Conservation (phyloP, 2,113 vertebrate species). For the Columba livia region DNA sequence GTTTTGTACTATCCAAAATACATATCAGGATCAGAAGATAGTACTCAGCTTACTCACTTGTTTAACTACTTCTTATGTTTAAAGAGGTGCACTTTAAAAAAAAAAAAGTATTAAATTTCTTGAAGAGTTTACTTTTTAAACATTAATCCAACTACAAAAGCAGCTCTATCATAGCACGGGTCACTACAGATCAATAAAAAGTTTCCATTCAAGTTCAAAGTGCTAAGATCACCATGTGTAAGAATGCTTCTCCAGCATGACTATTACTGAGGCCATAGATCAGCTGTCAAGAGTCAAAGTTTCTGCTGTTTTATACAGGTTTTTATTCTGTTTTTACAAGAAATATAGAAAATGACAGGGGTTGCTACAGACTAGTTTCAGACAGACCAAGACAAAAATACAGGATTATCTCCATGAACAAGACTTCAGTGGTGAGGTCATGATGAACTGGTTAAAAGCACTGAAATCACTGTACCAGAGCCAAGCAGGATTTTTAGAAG, state of each 20-base stretch:
- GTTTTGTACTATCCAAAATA: neutral
- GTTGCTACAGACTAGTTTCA: neutral
- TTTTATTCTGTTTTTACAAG: neutral
- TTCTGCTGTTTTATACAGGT: neutral
- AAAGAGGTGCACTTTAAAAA: neutral
- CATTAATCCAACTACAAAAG: neutral
- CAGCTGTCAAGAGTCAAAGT: neutral
- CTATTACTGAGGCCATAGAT: neutral
- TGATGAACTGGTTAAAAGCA: neutral
- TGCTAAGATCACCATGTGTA: neutral
- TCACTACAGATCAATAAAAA: neutral
- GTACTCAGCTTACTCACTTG: neutral
- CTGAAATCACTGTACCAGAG: neutral
- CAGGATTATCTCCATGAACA: neutral
- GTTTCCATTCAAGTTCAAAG: neutral
- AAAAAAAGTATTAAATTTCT: neutral
- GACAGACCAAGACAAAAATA: neutral
- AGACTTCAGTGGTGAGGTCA: neutral
- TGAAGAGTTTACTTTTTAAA: neutral
- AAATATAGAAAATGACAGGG: fast-evolving
- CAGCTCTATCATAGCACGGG: neutral
- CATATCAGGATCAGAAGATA: fast-evolving
- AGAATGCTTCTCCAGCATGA: neutral
- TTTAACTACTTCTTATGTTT: neutral
- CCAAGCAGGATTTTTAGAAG: neutral